A percentile compares a stretch with the other conserved stretches of the same genome.
These are phyloP conservation scores for Armadillidium nasatum DNA, from an alignment of 1,140 invertebrate genomes.

Conservation along the genomic window DNA sequence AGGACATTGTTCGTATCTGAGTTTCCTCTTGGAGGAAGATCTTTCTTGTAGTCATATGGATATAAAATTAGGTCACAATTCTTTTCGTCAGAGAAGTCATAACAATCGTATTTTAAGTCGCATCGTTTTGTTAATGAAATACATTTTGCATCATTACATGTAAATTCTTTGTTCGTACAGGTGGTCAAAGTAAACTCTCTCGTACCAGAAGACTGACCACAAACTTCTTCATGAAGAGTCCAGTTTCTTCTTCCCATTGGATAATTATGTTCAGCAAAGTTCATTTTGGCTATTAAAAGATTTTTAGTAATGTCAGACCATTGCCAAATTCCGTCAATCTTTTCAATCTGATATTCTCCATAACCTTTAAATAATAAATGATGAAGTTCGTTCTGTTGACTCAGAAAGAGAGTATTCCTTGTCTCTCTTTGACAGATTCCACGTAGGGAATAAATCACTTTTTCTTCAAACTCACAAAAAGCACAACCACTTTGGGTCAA, in stretches of 20 bases:
- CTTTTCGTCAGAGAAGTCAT: constrained; percentile 16
- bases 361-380: neutral
- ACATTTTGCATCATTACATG: constrained; percentile 16
- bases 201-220: neutral
- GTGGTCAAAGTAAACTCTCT: neutral
- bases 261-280: neutral
- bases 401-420: neutral
- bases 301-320: neutral
- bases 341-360: neutral
- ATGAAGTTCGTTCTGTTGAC: neutral
- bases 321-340: neutral
- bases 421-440: neutral
- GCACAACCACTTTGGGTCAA: neutral
- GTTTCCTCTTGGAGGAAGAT: constrained; percentile 31
- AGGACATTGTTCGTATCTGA: constrained; percentile 22
- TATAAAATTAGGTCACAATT: neutral
- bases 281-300: neutral
- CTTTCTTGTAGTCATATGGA: constrained; percentile 32
- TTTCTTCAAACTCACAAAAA: neutral
- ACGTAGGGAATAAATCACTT: neutral
- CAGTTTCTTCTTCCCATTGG: neutral
- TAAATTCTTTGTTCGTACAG: neutral
- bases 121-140: constrained; percentile 4
- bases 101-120: constrained; percentile 21
- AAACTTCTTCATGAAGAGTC: neutral